phyloP scores from a whole-genome alignment of 2,113 vertebrate species.

The Passer montanus region DNA sequence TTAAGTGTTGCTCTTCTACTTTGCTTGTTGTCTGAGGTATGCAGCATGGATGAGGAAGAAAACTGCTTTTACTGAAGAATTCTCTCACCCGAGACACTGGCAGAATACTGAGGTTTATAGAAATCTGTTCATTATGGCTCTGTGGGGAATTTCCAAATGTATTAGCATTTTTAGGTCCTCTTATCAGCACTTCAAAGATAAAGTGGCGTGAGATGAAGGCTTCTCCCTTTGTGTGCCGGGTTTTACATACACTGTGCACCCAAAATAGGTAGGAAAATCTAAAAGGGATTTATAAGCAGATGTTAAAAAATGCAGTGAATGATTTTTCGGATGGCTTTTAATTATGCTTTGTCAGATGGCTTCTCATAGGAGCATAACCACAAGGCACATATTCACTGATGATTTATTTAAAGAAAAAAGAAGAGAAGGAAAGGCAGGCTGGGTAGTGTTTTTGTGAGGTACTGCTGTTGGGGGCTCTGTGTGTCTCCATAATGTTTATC shows the following conservation, averaged over 20 bases:
- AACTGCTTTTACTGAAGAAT: background rate
- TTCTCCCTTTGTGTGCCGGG: background rate
- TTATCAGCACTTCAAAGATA: conserved; percentile 63
- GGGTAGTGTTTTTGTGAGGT: background rate
- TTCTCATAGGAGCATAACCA: conserved; percentile 37
- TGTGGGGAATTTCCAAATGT: conserved; percentile 48
- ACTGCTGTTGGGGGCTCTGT: background rate
- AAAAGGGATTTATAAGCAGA: conserved; percentile 26
- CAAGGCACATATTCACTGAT: background rate
- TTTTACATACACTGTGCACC: background rate
- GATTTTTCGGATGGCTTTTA: background rate
- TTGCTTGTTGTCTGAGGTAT: background rate
- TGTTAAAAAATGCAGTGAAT: conserved; percentile 5
- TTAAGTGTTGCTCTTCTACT: background rate
- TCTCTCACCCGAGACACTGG: background rate
- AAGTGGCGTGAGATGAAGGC: conserved; percentile 24
- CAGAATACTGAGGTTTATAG: conserved; percentile 55
- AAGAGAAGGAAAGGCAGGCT: background rate
- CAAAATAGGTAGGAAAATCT: conserved; percentile 25
- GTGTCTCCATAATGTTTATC: conserved; percentile 24
- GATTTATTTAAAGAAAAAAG: conserved; percentile 3
- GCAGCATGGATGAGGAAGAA: background rate
- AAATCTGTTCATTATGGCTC: conserved; percentile 59
- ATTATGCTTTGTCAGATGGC: conserved; percentile 31
- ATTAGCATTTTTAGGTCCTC: conserved; percentile 62